Base-by-base conservation (phyloP, 1,140 invertebrate species). In the Bombus superbus region DNA sequence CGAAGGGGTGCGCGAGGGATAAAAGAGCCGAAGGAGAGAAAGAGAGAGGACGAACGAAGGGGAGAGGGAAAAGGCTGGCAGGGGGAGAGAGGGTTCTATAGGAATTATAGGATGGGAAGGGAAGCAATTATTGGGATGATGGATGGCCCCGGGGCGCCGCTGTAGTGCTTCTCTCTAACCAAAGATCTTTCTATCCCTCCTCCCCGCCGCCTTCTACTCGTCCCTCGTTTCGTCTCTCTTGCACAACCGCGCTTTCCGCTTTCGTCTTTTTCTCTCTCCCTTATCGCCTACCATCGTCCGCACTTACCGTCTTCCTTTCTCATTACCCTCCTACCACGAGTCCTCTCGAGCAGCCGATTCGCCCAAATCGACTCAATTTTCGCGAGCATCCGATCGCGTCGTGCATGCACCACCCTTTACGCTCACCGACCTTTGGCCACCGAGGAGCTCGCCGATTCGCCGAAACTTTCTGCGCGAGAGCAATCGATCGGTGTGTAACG, bases 61-160 rank as follows among this genome's bases (percentile, higher is more conserved):
- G 72, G 83, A 71, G 71, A 59, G 84, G 25, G 62, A 77, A 81
- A 64, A 75, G 59, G 77, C 81, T 44, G 78, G 76, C 76, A 85
- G 83, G 38, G 35, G 68, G 85, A 69, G 86, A 87, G 85, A 85
- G 88, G 91, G 86, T 93, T 94, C 93, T 92, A 94, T 92, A 94
- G 93, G 93, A 94, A 94, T 94, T 94, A 93, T 94, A 91, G 88
- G 93, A 94, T 93, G 94, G 94, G 92, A 94, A 94, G 94, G 93
- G 94, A 95, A 94, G 94, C 94, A 95, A 95, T 95, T 95, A 95
- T 94, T 93, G 93, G 90, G 91, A 94, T 95, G 94, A 95, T 95
- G 93, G 93, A 95, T 95, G 93, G 94, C 93, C 93, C 87, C 89
- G 86, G 93, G 94, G 94, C 92, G 94, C 93, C 92, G 92, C 91